These are phyloP conservation scores for Salmo trutta DNA, from an alignment of 2,797 vertebrate genomes.

Conservation along the genomic window DNA sequence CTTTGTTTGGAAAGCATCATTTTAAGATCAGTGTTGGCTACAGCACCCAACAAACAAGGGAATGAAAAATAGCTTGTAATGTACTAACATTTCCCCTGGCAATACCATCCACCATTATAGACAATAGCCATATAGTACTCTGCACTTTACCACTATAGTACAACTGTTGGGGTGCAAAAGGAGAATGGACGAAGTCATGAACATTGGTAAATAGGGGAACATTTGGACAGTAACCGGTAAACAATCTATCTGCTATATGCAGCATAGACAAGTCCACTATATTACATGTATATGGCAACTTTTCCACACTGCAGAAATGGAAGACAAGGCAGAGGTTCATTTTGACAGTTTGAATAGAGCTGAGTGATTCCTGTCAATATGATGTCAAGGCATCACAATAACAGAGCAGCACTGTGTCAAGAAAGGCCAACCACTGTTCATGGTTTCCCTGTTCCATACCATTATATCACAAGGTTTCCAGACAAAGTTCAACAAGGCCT, in stretches of 20 bases:
- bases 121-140: background rate
- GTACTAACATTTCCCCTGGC: too few species aligned
- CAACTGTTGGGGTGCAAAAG: background rate
- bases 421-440: background rate
- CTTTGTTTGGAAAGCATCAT: background rate
- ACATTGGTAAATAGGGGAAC: background rate
- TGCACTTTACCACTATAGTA: background rate
- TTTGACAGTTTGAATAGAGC: background rate
- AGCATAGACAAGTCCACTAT: background rate
- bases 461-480: background rate
- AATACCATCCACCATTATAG: background rate
- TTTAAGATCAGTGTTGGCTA: background rate
- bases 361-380: background rate
- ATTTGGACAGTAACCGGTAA: background rate
- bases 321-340: background rate
- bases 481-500: conserved; percentile 42
- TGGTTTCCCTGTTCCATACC: background rate
- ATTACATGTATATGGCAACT: background rate
- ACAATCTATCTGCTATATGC: background rate
- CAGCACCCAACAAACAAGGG: background rate
- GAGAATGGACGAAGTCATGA: background rate
- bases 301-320: background rate
- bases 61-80: background rate
- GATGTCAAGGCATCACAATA: background rate
- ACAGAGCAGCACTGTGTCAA: background rate